Base-by-base conservation (phyloP, 2,888 invertebrate genomes). In the Heliconius hortense region DNA sequence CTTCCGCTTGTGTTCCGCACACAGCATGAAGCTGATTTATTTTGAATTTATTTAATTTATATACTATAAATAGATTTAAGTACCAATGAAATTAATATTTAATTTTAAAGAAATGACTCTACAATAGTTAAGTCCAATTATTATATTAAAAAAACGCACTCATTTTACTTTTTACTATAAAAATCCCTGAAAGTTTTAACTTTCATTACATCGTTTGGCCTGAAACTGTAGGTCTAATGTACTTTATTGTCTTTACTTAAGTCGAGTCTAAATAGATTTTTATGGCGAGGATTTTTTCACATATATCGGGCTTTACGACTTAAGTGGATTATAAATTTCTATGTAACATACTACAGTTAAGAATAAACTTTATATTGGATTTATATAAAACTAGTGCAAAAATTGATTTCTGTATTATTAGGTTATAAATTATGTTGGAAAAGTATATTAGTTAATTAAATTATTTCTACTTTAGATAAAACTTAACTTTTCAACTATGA, bases 91-190 rank as follows among this genome's bases (percentile, higher is more conserved):
- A 0, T 43, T 43, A 35, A 39, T 39, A 39, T 39, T 39, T 2
- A 10, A 39, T 39, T 39, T 11, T 3, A 39, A 39, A 39, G 11
- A 39, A 11, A 2, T 10, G 10, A 10, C 11, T 11, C 39, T 39
- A 43, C 4, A 43, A 43, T 15, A n/a, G n/a, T n/a, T n/a, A n/a
- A n/a, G n/a, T n/a, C n/a, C n/a, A n/a, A n/a, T n/a, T n/a, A n/a
- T n/a, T n/a, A 18, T 31, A 31, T 31, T 21, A 1, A n/a, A 64
- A n/a, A 64, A 64, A 24, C 24, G 13, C 39, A 24, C 2, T 7
- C 5, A 39, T 7, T n/a, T 3, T 88, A 88, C 84, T 31, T 8
- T 53, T 13, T 26, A 74, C 77, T 77, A 74, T 68, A 75, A 24
- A 64, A 68, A 62, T 66, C 56, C 76, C 43, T 72, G 35, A 66